Base-by-base conservation (phyloP, 1,140 invertebrate species). In the Nomia melanderi region DNA sequence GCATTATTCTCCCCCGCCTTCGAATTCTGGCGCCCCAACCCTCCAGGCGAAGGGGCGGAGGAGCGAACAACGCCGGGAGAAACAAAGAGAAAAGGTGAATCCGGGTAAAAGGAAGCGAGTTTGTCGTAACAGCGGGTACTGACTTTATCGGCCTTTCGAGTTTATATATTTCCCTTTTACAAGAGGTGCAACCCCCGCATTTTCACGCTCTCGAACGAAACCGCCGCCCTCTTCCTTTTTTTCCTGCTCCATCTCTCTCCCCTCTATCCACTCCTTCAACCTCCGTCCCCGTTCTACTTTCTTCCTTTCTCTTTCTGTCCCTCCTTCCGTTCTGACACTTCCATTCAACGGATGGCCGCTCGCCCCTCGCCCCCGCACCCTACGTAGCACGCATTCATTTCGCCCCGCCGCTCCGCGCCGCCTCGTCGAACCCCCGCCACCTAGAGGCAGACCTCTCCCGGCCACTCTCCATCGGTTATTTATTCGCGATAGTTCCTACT, bases 91-190 rank as follows among this genome's bases (percentile, higher is more conserved):
- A 74, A 83, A 65, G 70, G 75, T 47, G 69, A 70, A 64, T 67
- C 63, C 65, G 67, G 63, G 69, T 62, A 66, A 64, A 70, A 82
- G 54, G 81, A 78, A 71, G 81, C 77, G 81, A 44, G 69, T 77
- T 82, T 82, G 80, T 82, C 81, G 81, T 82, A 82, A 83, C 81
- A 83, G 81, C 81, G 70, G 81, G 76, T 77, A 83, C 79, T 82
- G 81, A 83, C 81, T 83, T 83, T 83, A 83, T 82, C 81, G 81
- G 80, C 64, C 81, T 83, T 82, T 83, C 76, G 75, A 83, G 81
- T 83, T 83, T 83, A 83, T 82, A 82, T 83, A 83, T 83, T 83
- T 83, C 81, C 78, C 81, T 82, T 83, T 83, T 83, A 83, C 81
- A 83, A 83, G 81, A 77, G 81, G 70, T 82, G 69, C 81, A 77